Evolutionary conservation across 2,113 vertebrate species (phyloP), one percentile per base, ranked within the genome.

Genomic region (Gallinago undulata): DNA sequence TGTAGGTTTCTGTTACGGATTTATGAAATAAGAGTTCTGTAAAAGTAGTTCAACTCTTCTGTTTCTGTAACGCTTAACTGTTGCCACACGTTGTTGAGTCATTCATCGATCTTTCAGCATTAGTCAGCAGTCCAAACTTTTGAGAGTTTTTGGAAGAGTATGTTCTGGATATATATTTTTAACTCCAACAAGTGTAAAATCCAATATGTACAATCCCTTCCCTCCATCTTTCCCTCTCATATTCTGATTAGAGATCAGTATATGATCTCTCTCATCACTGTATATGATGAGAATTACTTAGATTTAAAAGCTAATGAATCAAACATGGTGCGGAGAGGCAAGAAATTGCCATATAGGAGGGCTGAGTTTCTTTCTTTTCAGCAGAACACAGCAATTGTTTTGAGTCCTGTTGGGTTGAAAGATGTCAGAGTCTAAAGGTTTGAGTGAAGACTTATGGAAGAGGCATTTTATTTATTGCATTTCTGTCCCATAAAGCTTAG

Each of bases 401-500:
- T 17, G 6, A 69, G 16, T 75, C 63, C n/a, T 70, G 7, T 62
- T 77, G 72, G 24, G 10, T 8, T 93, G 45, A 70, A 33, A 77
- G 37, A 41, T 37, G 10, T 51, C 35, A 53, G n/a, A 60, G 28
- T 80, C 8, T 89, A 47, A 78, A 76, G n/a, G 4, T 63, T 75
- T 89, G 53, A 12, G 30, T 91, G 37, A 73, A 82, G 45, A 76
- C 41, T 76, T 60, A 79, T 73, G 79, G 55, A 87, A 85, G 45
- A 85, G 8, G 19, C 18, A 21, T 82, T 93, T 72, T 55, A 66
- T 89, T 96, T 94, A 33, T 39, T 69, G 19, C 17, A 37, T 68
- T 91, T 94, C 39, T 89, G 11, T 89, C 60, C 53, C 17, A 56
- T 90, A 87, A 95, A 87, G 19, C 53, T 87, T 76, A 68, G 35